Base-by-base conservation (phyloP, 2,113 vertebrate genomes). In the Taurulus bubalis region DNA sequence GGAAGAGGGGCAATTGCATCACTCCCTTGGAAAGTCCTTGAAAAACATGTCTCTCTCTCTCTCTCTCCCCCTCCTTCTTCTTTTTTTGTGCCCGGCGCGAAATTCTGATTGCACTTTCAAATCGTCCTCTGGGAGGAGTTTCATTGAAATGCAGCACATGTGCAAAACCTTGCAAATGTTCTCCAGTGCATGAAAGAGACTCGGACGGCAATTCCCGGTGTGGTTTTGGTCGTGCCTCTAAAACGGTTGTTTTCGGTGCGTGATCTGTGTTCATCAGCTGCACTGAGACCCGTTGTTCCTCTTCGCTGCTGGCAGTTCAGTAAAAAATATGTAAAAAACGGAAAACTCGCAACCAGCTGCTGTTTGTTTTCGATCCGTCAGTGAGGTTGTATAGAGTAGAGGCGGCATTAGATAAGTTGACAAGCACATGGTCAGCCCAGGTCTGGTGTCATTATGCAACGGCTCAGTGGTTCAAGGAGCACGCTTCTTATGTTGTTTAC, bases 1-100 rank as follows among this genome's bases (percentile, higher is more conserved):
- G 89, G 73, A 84, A 89, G 88, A 83, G 85, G 84, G 75, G 79
- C 78, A 80, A 79, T 95, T 95, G 94, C 94, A 94, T 95, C 94
- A 95, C 71, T 80, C 85, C 71, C 65, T 81, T 77, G 70, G 89
- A 88, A 92, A 89, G 85, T 79, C 89, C 90, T 92, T 93, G 90
- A 87, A 93, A 91, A 92, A 90, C 86, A 87, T 38, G 20, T 66
- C 77, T 81, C 56, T 75, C 83, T 49, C 64, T 32, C 30, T 32
- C 30, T 32, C 30, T 32, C 30, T 32, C 30, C 4, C 58, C 40
- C 36, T 14, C 12, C 40, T 42, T 40, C n/a, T n/a, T n/a, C 38
- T 11, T 42, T 38, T 55, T 85, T 67, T 40, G 45, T 69, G 62
- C 68, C 68, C 60, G 26, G n/a, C 80, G 86, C 88, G 87, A 85